phyloP scores from a whole-genome alignment of 1,140 invertebrate genomes.

The Pogonus chalceus region DNA sequence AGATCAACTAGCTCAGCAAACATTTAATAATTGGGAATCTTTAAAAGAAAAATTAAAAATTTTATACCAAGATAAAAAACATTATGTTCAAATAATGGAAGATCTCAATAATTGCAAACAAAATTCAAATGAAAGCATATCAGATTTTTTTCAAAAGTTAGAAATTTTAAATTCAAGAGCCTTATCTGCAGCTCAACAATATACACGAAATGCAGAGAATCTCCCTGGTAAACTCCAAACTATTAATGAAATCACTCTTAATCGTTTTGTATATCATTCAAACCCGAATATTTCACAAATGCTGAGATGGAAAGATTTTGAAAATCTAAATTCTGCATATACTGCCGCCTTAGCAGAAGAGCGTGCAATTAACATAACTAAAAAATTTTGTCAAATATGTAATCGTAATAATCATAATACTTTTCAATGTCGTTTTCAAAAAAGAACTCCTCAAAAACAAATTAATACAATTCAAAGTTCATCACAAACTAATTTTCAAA shows the following conservation, averaged over 20 bases:
- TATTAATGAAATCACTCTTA: neutral
- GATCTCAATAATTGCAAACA: neutral
- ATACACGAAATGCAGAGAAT: neutral
- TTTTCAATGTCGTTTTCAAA: too few species aligned
- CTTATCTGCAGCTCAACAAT: neutral
- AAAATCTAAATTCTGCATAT: neutral
- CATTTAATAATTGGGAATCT: neutral
- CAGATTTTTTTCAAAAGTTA: neutral
- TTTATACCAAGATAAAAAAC: neutral
- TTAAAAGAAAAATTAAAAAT: neutral
- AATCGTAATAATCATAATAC: neutral
- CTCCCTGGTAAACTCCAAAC: neutral
- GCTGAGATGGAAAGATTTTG: neutral
- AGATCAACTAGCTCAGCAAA: neutral
- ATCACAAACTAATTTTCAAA: neutral
- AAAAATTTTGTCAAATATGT: neutral
- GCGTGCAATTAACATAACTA: neutral
- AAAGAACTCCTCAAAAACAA: neutral
- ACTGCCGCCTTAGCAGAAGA: neutral
- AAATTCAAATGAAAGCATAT: neutral
- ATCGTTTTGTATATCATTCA: neutral
- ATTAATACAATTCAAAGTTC: neutral
- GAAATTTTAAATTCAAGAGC: neutral
- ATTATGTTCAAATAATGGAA: neutral
- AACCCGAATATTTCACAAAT: neutral